A percentile compares a stretch with the other conserved stretches of the same genome.
These are phyloP conservation scores for Ursus arctos DNA, from an alignment of 2,113 vertebrate species.

Conservation along the genomic window DNA sequence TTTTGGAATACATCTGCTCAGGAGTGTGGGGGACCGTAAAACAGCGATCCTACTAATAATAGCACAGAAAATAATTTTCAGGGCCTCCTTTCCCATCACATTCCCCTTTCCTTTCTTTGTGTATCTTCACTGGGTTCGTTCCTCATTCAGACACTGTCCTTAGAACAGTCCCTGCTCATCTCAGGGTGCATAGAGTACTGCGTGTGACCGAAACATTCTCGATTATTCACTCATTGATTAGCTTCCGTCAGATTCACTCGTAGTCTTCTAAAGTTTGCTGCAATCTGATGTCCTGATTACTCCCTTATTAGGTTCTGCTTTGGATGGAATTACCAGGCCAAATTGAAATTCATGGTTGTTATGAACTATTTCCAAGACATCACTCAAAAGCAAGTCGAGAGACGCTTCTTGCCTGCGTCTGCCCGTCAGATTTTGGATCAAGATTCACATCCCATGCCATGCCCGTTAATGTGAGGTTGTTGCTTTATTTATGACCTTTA, in stretches of 20 bases:
- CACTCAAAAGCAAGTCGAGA: constrained; percentile 47
- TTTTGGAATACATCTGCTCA: background rate
- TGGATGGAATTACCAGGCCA: constrained; percentile 49
- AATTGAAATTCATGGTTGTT: constrained; percentile 77
- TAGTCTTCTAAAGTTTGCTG: background rate
- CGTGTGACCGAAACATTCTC: background rate
- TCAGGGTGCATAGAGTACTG: background rate
- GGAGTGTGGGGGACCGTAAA: background rate
- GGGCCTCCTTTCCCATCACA: background rate
- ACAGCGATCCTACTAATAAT: background rate
- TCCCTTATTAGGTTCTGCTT: constrained; percentile 67
- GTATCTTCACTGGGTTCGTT: background rate
- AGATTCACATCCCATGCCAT: background rate
- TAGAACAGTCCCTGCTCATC: background rate
- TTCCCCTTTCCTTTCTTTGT: background rate
- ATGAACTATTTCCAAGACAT: constrained; percentile 68
- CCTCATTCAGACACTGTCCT: background rate
- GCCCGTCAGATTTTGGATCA: constrained; percentile 30
- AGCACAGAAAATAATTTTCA: background rate
- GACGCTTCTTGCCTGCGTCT: constrained; percentile 3
- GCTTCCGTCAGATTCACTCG: background rate
- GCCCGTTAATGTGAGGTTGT: background rate
- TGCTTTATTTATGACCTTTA: constrained; percentile 67
- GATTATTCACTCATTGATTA: constrained; percentile 43
- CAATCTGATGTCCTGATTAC: constrained; percentile 55